Evolutionary conservation across 2,888 invertebrate species (phyloP).

Genomic region (Chrysotoxum bicinctum): DNA sequence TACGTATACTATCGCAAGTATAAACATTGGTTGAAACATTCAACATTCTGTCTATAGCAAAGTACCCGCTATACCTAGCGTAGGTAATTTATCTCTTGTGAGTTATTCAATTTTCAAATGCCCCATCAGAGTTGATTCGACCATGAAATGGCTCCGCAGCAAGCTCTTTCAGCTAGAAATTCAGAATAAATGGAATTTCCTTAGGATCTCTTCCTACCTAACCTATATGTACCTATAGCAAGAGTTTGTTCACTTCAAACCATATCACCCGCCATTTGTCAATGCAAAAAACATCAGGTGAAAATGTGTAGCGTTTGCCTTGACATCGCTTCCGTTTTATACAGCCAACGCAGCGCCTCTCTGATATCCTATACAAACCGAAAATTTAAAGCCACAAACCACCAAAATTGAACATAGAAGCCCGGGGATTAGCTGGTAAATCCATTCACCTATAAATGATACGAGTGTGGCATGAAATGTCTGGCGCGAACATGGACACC

Average conservation of each 20-base stretch:
- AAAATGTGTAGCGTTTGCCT: neutral
- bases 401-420: constrained; percentile 23
- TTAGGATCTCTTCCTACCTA: neutral
- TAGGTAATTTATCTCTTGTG: constrained; percentile 9
- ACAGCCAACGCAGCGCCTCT: neutral
- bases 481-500: constrained; percentile 31
- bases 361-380: neutral
- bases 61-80: too few relatives aligned
- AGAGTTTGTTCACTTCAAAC: neutral
- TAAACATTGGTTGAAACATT: too few relatives aligned
- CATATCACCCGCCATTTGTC: neutral
- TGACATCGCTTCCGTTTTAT: neutral
- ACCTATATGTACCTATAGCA: too few relatives aligned
- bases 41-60: too few relatives aligned
- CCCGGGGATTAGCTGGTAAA: constrained; percentile 1
- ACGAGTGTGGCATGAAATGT: constrained; percentile 10
- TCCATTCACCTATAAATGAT: constrained; percentile 14
- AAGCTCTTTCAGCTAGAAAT: neutral
- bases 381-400: constrained; percentile 21
- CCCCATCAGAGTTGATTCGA: constrained; percentile 11
- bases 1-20: too few relatives aligned
- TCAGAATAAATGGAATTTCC: neutral
- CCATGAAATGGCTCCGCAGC: neutral
- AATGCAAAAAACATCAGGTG: constrained; percentile 5
- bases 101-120: constrained; percentile 19